Percentiles rank a stretch among this genome's conserved stretches.
Conservation (phyloP, 2,888 invertebrate species). For the Xylophagus ater region DNA sequence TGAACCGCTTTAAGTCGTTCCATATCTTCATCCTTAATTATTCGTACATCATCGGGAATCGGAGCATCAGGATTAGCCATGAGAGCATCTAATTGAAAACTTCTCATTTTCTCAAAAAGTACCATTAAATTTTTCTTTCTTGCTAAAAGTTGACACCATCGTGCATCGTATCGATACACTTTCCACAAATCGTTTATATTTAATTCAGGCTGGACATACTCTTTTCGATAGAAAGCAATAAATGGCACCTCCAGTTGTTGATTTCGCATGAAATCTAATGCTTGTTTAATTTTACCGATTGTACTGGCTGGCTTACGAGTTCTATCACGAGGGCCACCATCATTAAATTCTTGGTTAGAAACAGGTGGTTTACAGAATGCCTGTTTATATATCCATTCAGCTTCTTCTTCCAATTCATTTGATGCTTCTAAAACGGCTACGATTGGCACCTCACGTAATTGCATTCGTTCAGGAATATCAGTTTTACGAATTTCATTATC, state of each 20-base stretch:
- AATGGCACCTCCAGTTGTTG: slow-evolving; percentile 95
- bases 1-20: slow-evolving; percentile 65
- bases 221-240: slow-evolving; percentile 96
- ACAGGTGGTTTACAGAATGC: slow-evolving; percentile 79
- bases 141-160: slow-evolving; percentile 82
- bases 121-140: slow-evolving; percentile 72
- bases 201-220: slow-evolving; percentile 89
- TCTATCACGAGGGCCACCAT: slow-evolving; percentile 40
- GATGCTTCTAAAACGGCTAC: slow-evolving; percentile 71
- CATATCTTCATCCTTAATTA: slow-evolving; percentile 77
- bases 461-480: slow-evolving; percentile 86
- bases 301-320: slow-evolving; percentile 56
- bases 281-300: slow-evolving; percentile 84
- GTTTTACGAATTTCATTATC: slow-evolving; percentile 83
- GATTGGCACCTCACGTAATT: slow-evolving; percentile 78
- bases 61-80: slow-evolving; percentile 75
- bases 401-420: slow-evolving; percentile 83
- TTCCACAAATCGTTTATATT: slow-evolving; percentile 95
- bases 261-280: slow-evolving; percentile 90
- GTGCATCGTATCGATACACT: slow-evolving; percentile 91
- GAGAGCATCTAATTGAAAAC: slow-evolving; percentile 73
- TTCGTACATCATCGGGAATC: slow-evolving; percentile 67
- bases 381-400: slow-evolving; percentile 94
- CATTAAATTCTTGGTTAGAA: slow-evolving; percentile 53
- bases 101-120: slow-evolving; percentile 84